Conservation (phyloP, 2,797 vertebrate species). For the Sciurus vulgaris region DNA sequence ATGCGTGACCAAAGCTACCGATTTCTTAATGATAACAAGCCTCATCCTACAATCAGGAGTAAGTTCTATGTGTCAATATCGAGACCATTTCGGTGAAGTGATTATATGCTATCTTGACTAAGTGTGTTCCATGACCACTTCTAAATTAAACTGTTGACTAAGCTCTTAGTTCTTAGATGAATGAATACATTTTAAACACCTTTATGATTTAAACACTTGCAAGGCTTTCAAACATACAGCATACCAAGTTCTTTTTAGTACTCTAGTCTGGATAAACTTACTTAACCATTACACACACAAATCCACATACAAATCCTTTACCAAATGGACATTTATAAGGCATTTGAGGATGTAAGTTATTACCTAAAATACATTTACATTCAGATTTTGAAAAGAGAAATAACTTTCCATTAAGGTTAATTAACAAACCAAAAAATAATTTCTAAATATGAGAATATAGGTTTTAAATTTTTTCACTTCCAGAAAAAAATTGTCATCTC, state of each 20-base stretch:
- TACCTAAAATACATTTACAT: conserved; percentile 36
- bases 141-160: background rate
- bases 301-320: background rate
- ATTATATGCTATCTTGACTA: background rate
- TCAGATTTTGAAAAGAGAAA: conserved; percentile 38
- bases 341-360: background rate
- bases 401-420: conserved; percentile 1
- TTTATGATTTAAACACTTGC: conserved; percentile 27
- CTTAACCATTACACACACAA: background rate
- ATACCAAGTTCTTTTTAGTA: background rate
- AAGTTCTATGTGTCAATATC: background rate
- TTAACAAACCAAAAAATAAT: background rate
- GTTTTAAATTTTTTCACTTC: background rate
- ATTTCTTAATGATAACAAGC: background rate
- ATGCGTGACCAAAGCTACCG: background rate
- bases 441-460: conserved; percentile 27
- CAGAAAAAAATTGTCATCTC: background rate
- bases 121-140: background rate
- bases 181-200: background rate
- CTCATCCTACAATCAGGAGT: background rate
- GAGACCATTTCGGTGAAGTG: background rate
- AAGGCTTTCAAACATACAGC: conserved; percentile 4
- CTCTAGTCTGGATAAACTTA: background rate
- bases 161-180: background rate
- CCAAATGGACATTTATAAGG: background rate